Evolutionary conservation across 2,888 invertebrate genomes (phyloP), one percentile per base, ranked within the genome.

Genomic region (Diarsia dahlii): DNA sequence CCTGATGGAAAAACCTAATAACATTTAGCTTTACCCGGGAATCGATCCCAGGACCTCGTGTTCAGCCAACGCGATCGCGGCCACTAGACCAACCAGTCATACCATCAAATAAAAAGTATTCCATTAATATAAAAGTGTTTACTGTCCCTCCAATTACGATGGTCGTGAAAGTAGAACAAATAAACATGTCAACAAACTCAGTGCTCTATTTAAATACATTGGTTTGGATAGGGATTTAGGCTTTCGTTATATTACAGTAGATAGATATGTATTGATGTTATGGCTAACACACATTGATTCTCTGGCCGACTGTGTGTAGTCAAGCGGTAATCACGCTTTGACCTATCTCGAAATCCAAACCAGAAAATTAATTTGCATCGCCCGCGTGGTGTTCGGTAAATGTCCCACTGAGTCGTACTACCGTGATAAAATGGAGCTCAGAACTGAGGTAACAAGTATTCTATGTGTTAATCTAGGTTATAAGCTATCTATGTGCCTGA

Each of bases 131-230:
- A 9, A 23, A n/a, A 64, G 20, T n/a, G 28, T 5, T n/a, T 3
- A 8, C 54, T 28, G 28, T 28, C 13, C 18, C 54, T 15, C 45
- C 28, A 45, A 69, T 79, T 45, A 54, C 28, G 34, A n/a, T 10
- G 28, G 18, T 39, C 46, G 50, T 46, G 68, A 23, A 64, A 79
- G 48, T 54, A 69, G 68, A 69, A 60, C 76, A 69, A 75, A 69
- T 68, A 46, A 28, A 48, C 46, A 56, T 13, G 50, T 64, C 20
- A 63, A 74, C 56, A 23, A 45, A 54, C 28, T 54, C 28, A 56
- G 68, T 64, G 75, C 15, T 46, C 52, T 46, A 60, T 69, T 65
- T 75, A 65, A 69, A 48, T 34, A 64, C 10, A 79, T 75, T 80
- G 13, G 18, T 69, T 54, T 65, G 58, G 28, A 10, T 39, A 54